Evolutionary conservation across 2,797 vertebrate genomes (phyloP).

Genomic region (Acanthurus lineatus): DNA sequence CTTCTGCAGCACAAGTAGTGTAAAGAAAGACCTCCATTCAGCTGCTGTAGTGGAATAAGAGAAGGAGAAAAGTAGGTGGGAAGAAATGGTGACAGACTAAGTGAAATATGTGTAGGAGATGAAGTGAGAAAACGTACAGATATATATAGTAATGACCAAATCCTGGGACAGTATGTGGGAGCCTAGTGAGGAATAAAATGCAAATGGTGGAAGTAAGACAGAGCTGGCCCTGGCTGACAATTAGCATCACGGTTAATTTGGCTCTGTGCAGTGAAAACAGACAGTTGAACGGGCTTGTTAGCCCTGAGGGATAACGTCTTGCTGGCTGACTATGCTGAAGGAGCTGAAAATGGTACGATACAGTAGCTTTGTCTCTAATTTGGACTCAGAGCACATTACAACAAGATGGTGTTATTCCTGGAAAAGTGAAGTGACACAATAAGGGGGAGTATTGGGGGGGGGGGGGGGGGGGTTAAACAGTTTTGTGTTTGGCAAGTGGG

Average conservation of each 20-base stretch:
- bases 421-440: slow-evolving; percentile 12
- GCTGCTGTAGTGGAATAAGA: slow-evolving; percentile 5
- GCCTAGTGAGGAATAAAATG: slow-evolving; percentile 27
- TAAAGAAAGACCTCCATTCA: slow-evolving; percentile 6
- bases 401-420: slow-evolving; percentile 15
- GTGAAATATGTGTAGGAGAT: slow-evolving; percentile 24
- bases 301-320: slow-evolving; percentile 37
- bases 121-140: slow-evolving; percentile 8
- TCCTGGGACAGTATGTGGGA: slow-evolving; percentile 11
- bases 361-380: slow-evolving; percentile 9
- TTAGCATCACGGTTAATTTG: slow-evolving; percentile 62
- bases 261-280: slow-evolving; percentile 43
- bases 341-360: slow-evolving; percentile 17
- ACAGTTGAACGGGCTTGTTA: slow-evolving; percentile 39
- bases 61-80: not conserved
- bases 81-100: slow-evolving; percentile 27
- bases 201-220: slow-evolving; percentile 44
- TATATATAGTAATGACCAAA: not conserved
- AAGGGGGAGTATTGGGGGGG: not conserved
- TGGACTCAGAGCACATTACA: slow-evolving; percentile 34
- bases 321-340: slow-evolving; percentile 16
- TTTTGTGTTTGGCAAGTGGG: too few relatives aligned
- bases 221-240: slow-evolving; percentile 41
- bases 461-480: not conserved
- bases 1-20: slow-evolving; percentile 1